Conservation (phyloP, 2,113 vertebrate genomes). For the Lota lota region DNA sequence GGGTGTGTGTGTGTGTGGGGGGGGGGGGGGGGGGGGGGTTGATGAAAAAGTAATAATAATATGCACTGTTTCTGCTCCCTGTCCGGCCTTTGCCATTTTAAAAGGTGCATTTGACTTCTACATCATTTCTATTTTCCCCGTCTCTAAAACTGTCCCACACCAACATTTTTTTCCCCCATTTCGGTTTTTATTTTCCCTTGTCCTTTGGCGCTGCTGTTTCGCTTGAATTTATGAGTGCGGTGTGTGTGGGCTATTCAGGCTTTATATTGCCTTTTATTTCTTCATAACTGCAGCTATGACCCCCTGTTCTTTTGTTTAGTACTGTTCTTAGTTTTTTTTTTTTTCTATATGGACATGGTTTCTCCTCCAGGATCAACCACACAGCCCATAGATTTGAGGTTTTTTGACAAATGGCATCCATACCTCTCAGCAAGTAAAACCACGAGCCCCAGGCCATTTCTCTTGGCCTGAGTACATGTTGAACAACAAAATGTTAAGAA, state of each 20-base stretch:
- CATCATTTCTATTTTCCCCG: conserved; percentile 40
- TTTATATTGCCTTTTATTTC: conserved; percentile 54
- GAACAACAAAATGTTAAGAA: conserved; percentile 31
- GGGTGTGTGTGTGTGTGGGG: conserved; percentile 6
- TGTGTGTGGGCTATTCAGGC: conserved; percentile 33
- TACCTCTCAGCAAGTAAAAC: conserved; percentile 20
- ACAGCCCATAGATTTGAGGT: conserved; percentile 27
- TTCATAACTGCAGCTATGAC: conserved; percentile 52
- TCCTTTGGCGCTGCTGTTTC: conserved; percentile 24
- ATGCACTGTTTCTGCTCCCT: conserved; percentile 36
- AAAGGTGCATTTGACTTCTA: conserved; percentile 42
- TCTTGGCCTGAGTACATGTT: conserved; percentile 28
- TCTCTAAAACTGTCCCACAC: conserved; percentile 28
- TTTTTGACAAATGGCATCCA: conserved; percentile 23
- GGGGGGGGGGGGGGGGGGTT: conserved; percentile 8
- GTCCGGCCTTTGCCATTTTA: conserved; percentile 32
- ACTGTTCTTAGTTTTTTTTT: conserved; percentile 3
- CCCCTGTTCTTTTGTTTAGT: conserved; percentile 14
- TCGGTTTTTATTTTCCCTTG: conserved; percentile 33
- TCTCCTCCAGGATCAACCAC: conserved; percentile 13
- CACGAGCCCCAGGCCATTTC: conserved; percentile 17
- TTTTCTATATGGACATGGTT: conserved; percentile 29
- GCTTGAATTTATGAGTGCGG: conserved; percentile 41
- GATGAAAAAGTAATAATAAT: conserved; percentile 39
- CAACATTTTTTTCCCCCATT: conserved; percentile 30